Evolutionary conservation across 2,888 invertebrate species (phyloP), one percentile per base, ranked within the genome.

Genomic region (Bugula neritina): DNA sequence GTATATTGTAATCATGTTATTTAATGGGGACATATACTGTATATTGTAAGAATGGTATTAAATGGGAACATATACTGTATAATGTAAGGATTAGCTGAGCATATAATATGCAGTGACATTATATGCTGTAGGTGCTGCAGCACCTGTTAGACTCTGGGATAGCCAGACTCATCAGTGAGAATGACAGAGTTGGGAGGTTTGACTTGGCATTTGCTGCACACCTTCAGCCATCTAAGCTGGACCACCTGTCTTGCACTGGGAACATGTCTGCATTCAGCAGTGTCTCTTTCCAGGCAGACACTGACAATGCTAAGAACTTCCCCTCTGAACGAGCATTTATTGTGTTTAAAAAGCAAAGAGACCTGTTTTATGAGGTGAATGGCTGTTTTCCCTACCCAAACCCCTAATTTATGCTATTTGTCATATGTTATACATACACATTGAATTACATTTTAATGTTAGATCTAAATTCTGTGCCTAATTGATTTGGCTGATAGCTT

Each of bases 251-350:
- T 23, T 10, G 23, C 10, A 5, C 13, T 57, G 5, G 5, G 13
- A 57, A 57, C 23, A 10, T 5, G 5, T 63, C 63, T 10, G 27
- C 86, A 0, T 87, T 88, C 71, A 87, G 87, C 17, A 90, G 90
- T 76, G 91, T 94, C 0, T 90, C 90, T 75, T 94, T 93, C 80
- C 92, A 92, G 81, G 87, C 89, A 0, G 94, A 94, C 74, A 92
- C 92, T 0, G 94, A 94, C 79, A 92, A 92, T 71, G 86, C 89
- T 1, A 89, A 90, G 54, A 92, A 93, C 80, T 95, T 94, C 80
- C 90, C 92, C 0, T 88, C 88, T 0, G 87, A 89, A 54, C 81
- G 86, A 3, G 89, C 91, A 70, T 94, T 93, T 79, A 88, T 89
- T 54, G 87, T 89, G 29, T 94, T 94, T 78, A 89, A 89, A 77